phyloP scores from a whole-genome alignment of 2,797 vertebrate species.

The Squalus acanthias region DNA sequence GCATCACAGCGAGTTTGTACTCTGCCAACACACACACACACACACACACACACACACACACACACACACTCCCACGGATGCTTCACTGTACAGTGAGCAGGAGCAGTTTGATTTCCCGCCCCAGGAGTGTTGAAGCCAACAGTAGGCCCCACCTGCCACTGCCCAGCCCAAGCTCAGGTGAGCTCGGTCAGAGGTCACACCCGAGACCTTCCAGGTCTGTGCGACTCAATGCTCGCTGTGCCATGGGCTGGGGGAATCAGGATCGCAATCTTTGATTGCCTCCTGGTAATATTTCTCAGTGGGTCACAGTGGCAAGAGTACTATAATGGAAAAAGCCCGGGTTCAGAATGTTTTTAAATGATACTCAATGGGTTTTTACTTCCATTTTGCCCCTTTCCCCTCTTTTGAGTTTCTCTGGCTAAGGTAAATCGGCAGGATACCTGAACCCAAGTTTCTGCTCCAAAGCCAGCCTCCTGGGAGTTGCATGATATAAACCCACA shows the following conservation, averaged over 20 bases:
- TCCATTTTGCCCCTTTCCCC: too few relatives aligned
- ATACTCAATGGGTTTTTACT: too few relatives aligned
- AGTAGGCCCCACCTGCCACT: background rate
- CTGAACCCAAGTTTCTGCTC: too few relatives aligned
- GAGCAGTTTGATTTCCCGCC: background rate
- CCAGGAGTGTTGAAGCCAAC: background rate
- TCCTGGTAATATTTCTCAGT: background rate
- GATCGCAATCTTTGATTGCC: background rate
- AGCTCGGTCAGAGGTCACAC: background rate
- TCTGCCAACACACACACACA: background rate
- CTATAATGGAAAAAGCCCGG: too few relatives aligned
- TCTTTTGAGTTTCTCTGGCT: too few relatives aligned
- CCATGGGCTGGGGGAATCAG: background rate
- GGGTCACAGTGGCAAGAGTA: too few relatives aligned
- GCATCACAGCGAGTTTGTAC: background rate
- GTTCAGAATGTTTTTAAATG: too few relatives aligned
- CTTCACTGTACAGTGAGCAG: background rate
- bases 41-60: background rate
- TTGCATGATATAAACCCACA: too few relatives aligned
- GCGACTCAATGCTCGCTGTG: background rate
- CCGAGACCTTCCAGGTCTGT: background rate
- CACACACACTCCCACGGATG: background rate
- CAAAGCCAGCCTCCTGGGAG: too few relatives aligned
- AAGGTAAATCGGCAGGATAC: too few relatives aligned
- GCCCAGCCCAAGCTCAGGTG: background rate